Evolutionary conservation across 2,888 invertebrate species (phyloP), one percentile per base, ranked within the genome.

Genomic region (Alloplasta piceator): DNA sequence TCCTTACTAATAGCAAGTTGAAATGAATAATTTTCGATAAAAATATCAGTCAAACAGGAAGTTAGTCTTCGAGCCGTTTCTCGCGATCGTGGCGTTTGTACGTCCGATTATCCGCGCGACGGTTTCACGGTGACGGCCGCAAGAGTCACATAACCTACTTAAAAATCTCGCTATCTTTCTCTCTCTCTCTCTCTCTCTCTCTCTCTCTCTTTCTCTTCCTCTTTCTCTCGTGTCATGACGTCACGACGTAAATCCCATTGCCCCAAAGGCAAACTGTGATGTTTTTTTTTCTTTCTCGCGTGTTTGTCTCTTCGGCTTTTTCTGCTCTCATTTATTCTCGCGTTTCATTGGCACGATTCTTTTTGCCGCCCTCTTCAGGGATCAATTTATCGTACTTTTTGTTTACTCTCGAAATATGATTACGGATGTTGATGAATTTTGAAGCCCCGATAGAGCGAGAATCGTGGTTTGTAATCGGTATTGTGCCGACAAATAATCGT

Each of bases 91-190:
- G 26, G 26, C 26, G 26, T 26, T 26, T 26, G 26, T 26, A 43
- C n/a, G 78, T 77, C 68, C 80, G 67, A 67, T 75, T 52, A 76
- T 64, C 82, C 73, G 52, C 16, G 12, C 12, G 50, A n/a, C 61
- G 84, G 82, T 84, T 83, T 85, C 81, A 26, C 83, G 78, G 50
- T 81, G 85, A 84, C 80, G 76, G 61, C 75, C 83, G 74, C 63
- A 50, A n/a, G 82, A 83, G 84, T 73, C 73, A 83, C 64, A 81
- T 89, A 87, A 89, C 89, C 89, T 89, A 89, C 89, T 89, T 89
- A 85, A 75, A 82, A 55, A 6, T 43, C 43, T 41, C 41, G 5
- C 41, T 41, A 5, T n/a, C n/a, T n/a, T n/a, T n/a, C n/a, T n/a
- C n/a, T n/a, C n/a, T n/a, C n/a, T n/a, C n/a, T n/a, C n/a, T 41